phyloP scores from a whole-genome alignment of 1,140 invertebrate genomes.

The Pararge aegeria region DNA sequence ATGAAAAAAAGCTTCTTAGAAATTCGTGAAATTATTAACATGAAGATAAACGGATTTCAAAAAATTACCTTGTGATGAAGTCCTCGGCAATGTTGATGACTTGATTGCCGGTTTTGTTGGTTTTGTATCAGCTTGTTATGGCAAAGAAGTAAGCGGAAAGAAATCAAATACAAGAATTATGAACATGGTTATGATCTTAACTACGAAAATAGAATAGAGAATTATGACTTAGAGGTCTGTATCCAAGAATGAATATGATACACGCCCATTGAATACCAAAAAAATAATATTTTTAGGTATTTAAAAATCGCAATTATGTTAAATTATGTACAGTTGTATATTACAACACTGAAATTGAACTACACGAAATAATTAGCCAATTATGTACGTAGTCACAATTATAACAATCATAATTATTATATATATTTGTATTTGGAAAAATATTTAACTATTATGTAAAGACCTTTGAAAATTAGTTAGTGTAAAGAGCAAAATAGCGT shows the following conservation, averaged over 20 bases:
- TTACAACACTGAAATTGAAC: too few species aligned
- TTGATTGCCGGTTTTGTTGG: slow-evolving; percentile 96
- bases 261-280: neutral
- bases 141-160: slow-evolving; percentile 78
- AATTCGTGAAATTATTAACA: slow-evolving; percentile 5
- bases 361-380: too few species aligned
- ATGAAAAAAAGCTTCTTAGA: slow-evolving; percentile 2
- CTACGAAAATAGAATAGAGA: slow-evolving; percentile 52
- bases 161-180: slow-evolving; percentile 78
- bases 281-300: neutral
- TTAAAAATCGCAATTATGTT: neutral
- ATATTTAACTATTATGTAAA: too few species aligned
- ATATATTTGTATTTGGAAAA: too few species aligned
- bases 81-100: slow-evolving; percentile 94
- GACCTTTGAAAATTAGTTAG: too few species aligned
- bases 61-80: slow-evolving; percentile 93
- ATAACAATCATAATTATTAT: too few species aligned
- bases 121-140: slow-evolving; percentile 91
- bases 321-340: neutral
- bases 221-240: slow-evolving; percentile 24
- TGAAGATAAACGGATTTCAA: slow-evolving; percentile 25
- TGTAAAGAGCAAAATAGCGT: too few species aligned
- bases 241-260: slow-evolving; percentile 20
- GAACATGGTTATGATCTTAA: slow-evolving; percentile 73
- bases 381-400: too few species aligned